Percentiles rank a stretch among this genome's conserved stretches.
Conservation (phyloP, 2,888 invertebrate genomes). For the Teleogryllus oceanicus region DNA sequence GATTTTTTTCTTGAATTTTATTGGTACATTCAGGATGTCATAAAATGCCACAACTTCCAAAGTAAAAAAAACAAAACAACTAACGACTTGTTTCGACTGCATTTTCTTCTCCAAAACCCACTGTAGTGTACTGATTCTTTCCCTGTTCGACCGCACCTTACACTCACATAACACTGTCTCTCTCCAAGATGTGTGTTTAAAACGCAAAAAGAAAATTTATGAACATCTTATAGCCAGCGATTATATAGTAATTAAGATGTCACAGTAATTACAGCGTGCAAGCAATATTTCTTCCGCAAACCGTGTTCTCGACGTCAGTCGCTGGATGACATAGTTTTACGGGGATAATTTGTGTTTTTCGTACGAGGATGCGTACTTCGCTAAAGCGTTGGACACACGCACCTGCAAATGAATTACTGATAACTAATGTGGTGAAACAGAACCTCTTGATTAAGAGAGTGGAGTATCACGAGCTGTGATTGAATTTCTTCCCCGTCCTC, state of each 20-base stretch:
- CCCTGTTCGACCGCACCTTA: neutral
- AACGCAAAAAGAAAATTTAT: conserved; percentile 4
- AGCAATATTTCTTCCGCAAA: conserved; percentile 3
- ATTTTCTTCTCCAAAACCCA: too few species aligned
- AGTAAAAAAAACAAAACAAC: too few species aligned
- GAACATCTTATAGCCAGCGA: neutral
- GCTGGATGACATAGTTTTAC: neutral
- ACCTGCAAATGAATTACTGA: neutral
- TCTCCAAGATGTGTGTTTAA: neutral
- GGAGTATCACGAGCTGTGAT: too few species aligned
- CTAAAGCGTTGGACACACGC: neutral
- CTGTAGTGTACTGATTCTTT: too few species aligned
- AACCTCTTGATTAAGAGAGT: neutral
- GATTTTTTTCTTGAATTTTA: too few species aligned
- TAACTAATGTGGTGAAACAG: neutral
- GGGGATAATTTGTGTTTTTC: neutral
- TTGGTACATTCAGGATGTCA: too few species aligned
- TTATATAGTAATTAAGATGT: conserved; percentile 18
- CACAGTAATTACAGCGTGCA: conserved; percentile 9
- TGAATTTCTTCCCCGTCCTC: too few species aligned
- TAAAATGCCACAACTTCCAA: too few species aligned
- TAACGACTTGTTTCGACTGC: too few species aligned
- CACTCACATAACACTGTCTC: neutral
- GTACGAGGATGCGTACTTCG: neutral
- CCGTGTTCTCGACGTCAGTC: neutral